Evolutionary conservation across 2,888 invertebrate species (phyloP).

Genomic region (Pteria penguin): DNA sequence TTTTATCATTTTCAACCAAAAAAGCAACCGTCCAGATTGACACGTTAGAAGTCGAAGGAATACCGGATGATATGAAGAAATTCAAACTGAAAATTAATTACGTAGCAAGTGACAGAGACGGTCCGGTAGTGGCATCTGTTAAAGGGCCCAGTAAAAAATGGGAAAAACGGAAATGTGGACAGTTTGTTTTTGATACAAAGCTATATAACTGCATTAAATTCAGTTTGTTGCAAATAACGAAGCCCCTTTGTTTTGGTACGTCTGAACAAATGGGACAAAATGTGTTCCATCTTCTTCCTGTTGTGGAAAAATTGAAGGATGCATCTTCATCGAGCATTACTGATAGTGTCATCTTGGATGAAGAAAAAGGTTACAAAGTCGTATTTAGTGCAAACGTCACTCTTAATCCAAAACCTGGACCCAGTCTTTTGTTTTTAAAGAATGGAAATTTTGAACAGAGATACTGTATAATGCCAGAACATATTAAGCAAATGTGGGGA

Average conservation of each 20-base stretch:
- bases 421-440: slow-evolving; percentile 60
- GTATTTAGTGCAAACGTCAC: slow-evolving; percentile 68
- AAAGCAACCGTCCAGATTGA: slow-evolving; percentile 61
- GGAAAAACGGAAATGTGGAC: slow-evolving; percentile 66
- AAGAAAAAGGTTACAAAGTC: slow-evolving; percentile 56
- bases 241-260: slow-evolving; percentile 77
- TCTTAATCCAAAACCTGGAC: slow-evolving; percentile 62
- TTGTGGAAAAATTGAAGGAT: slow-evolving; percentile 50
- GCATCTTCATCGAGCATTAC: slow-evolving; percentile 45
- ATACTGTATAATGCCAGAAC: slow-evolving; percentile 78
- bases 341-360: slow-evolving; percentile 54
- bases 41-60: slow-evolving; percentile 60
- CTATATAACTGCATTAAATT: slow-evolving; percentile 74
- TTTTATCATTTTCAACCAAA: slow-evolving; percentile 73
- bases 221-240: slow-evolving; percentile 70
- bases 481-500: slow-evolving; percentile 77
- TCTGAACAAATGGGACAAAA: slow-evolving; percentile 56
- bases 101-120: slow-evolving; percentile 58
- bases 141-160: slow-evolving; percentile 59
- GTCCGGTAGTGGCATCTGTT: slow-evolving; percentile 54
- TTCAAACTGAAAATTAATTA: slow-evolving; percentile 68
- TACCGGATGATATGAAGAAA: slow-evolving; percentile 64
- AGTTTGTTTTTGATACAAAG: slow-evolving; percentile 78
- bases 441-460: slow-evolving; percentile 71
- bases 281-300: slow-evolving; percentile 55